Conservation (phyloP, 1,140 invertebrate species). For the Drosophila kikkawai region DNA sequence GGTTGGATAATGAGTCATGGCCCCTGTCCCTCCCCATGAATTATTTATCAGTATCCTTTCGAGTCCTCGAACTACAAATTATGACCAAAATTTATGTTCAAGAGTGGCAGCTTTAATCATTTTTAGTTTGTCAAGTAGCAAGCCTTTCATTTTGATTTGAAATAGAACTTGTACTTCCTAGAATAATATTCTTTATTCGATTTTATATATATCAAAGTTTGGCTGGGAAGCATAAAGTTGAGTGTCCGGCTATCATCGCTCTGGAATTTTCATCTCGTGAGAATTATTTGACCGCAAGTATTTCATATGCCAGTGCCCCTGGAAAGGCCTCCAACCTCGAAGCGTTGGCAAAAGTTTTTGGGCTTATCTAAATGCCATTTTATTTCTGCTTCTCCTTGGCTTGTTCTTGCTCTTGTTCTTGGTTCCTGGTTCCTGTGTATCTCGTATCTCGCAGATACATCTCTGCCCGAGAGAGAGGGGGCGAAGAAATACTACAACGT, state of each 20-base stretch:
- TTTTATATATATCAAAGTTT: not conserved
- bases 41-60: constrained; percentile 41
- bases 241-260: constrained; percentile 18
- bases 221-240: not conserved
- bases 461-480: not conserved
- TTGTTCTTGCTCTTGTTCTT: constrained; percentile 5
- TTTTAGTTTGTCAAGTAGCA: not conserved
- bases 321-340: not conserved
- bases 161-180: not conserved
- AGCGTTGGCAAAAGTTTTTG: constrained; percentile 40
- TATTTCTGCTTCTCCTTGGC: constrained; percentile 43
- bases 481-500: constrained; percentile 13
- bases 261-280: constrained; percentile 27
- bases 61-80: not conserved
- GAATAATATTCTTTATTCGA: not conserved
- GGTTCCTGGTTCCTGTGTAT: constrained; percentile 17
- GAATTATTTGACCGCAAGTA: constrained; percentile 25
- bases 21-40: constrained; percentile 14
- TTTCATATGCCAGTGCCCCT: constrained; percentile 18
- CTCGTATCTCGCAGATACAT: constrained; percentile 48
- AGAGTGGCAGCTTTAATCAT: not conserved
- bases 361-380: constrained; percentile 79
- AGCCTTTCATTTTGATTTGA: not conserved
- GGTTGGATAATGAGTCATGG: constrained; percentile 46
- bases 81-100: not conserved